Base-by-base conservation (phyloP, 2,113 vertebrate genomes). In the Glaucidium brasilianum region DNA sequence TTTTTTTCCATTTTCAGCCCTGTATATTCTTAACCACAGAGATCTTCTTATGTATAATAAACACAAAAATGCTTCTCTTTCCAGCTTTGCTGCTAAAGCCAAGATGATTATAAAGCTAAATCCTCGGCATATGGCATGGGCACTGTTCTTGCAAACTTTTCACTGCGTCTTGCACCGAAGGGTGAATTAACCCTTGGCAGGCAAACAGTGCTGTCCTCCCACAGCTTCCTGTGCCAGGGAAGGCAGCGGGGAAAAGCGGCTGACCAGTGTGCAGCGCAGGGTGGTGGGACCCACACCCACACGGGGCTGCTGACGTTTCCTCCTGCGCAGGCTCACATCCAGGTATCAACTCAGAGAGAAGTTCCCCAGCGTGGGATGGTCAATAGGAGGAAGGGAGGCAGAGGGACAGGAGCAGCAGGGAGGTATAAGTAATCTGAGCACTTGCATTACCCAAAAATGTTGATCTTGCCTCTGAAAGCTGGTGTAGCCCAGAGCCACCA, bases 31-130 rank as follows among this genome's bases (percentile, higher is more conserved):
- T 93, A 97, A 94, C 93, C 81, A 52, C 69, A 0, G 0, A 95
- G 91, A 96, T 95, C 96, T 90, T 95, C 97, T 97, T 97, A 97
- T 90, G 86, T 76, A 89, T 53, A 92, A 96, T 92, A 96, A 97
- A 96, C 80, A 94, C 78, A 96, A 86, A 97, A 97, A 95, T 88
- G 71, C 81, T 86, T 96, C 92, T 91, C 86, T 94, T 94, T 35
- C 76, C 88, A 96, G 97, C 89, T 97, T 97, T 96, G 78, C 93
- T 63, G 94, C 93, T 96, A 96, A 97, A 96, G 78, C 89, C 89
- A 76, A 87, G 93, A 92, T 93, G 96, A 97, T 97, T 97, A 95
- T 92, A 91, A 81, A 94, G 75, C 59, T 94, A 96, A 97, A 97
- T 94, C 97, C 93, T 22, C 11, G 1, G 76, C 97, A 97, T 95